These are phyloP conservation scores for Melanotaenia nigrans DNA, from an alignment of 2,797 vertebrate genomes.

Conservation along the genomic window DNA sequence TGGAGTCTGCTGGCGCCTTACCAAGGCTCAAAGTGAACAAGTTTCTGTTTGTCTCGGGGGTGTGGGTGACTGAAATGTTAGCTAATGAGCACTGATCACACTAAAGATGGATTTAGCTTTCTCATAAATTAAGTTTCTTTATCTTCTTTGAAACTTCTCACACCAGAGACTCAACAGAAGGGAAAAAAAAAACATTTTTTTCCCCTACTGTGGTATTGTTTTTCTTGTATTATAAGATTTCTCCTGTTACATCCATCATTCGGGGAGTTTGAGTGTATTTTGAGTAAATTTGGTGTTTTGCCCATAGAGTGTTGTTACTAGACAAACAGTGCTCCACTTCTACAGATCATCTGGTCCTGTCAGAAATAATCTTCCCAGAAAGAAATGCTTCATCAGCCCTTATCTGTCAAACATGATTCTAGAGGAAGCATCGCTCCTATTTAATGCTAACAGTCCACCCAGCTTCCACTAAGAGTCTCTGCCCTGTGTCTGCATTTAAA, in stretches of 20 bases:
- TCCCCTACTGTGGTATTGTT: not conserved
- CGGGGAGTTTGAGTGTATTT: slow-evolving; percentile 50
- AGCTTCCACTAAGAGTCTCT: slow-evolving; percentile 61
- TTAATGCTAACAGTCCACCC: slow-evolving; percentile 65
- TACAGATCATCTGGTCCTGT: slow-evolving; percentile 48
- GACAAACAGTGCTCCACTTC: slow-evolving; percentile 52
- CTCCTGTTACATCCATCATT: slow-evolving; percentile 38
- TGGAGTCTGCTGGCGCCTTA: slow-evolving; percentile 30
- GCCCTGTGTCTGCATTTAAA: slow-evolving; percentile 52
- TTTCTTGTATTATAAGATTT: slow-evolving; percentile 26
- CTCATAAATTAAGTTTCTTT: slow-evolving; percentile 27
- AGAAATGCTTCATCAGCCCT: slow-evolving; percentile 63
- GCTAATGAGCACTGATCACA: slow-evolving; percentile 56
- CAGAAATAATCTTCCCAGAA: slow-evolving; percentile 62
- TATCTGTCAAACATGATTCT: slow-evolving; percentile 63
- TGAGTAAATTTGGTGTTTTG: slow-evolving; percentile 30
- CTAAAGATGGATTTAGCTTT: slow-evolving; percentile 40
- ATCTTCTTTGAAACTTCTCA: slow-evolving; percentile 19
- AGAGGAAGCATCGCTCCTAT: slow-evolving; percentile 60
- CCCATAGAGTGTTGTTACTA: slow-evolving; percentile 34
- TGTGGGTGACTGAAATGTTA: slow-evolving; percentile 53
- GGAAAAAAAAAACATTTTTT: not conserved
- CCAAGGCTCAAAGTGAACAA: slow-evolving; percentile 38
- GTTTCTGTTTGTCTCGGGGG: slow-evolving; percentile 51
- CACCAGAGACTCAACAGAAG: slow-evolving; percentile 5